phyloP scores from a whole-genome alignment of 2,797 vertebrate genomes.

The Pangasius macronema region DNA sequence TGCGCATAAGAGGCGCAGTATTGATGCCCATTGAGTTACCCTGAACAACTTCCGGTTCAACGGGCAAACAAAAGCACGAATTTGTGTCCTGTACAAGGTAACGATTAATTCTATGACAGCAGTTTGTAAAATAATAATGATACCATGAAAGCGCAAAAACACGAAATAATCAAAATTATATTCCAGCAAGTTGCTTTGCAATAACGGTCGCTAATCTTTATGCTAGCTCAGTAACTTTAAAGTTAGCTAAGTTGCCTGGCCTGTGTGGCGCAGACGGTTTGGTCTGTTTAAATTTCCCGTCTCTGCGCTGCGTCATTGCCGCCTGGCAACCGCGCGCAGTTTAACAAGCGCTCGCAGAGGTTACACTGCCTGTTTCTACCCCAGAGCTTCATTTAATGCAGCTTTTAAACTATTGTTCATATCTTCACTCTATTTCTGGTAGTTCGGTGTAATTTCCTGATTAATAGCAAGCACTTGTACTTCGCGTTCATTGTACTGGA shows the following conservation, averaged over 20 bases:
- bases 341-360: not conserved
- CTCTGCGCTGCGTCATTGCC: not conserved
- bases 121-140: not conserved
- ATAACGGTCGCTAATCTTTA: not conserved
- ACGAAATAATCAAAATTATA: not conserved
- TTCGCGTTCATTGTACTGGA: not conserved
- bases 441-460: not conserved
- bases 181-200: not conserved
- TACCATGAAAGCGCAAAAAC: not conserved
- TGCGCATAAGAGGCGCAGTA: slow-evolving; percentile 41
- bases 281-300: not conserved
- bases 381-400: not conserved
- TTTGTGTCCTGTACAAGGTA: not conserved
- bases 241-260: not conserved
- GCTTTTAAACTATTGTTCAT: not conserved
- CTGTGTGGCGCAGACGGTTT: not conserved
- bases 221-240: not conserved
- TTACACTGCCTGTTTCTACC: not conserved
- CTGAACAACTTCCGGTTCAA: slow-evolving; percentile 7
- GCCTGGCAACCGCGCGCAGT: not conserved
- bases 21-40: not conserved
- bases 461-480: not conserved
- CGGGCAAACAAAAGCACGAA: not conserved
- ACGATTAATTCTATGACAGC: not conserved
- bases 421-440: not conserved